Conservation (phyloP, 2,113 vertebrate species). For the Blennius ocellaris region DNA sequence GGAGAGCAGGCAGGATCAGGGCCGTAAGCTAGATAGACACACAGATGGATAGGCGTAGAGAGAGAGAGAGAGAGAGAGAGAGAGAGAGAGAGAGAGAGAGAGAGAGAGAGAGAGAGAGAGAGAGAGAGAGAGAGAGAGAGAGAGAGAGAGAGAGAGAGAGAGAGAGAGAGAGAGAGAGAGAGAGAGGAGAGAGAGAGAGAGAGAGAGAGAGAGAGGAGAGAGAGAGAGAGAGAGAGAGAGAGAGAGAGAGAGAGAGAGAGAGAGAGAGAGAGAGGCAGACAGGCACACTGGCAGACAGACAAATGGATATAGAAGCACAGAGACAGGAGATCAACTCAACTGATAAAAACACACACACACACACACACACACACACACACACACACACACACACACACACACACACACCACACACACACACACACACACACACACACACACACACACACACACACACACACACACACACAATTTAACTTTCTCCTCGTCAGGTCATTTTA, state of each 20-base stretch:
- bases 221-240: slow-evolving; percentile 18
- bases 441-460: too few relatives aligned
- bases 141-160: slow-evolving; percentile 11
- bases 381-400: too few relatives aligned
- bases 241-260: slow-evolving; percentile 7
- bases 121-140: slow-evolving; percentile 7
- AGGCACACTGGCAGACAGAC: slow-evolving; percentile 31
- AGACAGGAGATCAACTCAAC: slow-evolving; percentile 57
- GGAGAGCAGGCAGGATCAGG: slow-evolving; percentile 77
- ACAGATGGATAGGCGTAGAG: slow-evolving; percentile 64
- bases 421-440: background rate
- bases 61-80: slow-evolving; percentile 21
- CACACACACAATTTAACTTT: too few relatives aligned
- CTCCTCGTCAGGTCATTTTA: background rate
- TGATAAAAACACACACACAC: slow-evolving; percentile 20
- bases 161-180: slow-evolving; percentile 16
- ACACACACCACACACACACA: too few relatives aligned
- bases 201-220: slow-evolving; percentile 13
- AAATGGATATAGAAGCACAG: slow-evolving; percentile 37
- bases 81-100: slow-evolving; percentile 9
- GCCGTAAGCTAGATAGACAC: slow-evolving; percentile 73
- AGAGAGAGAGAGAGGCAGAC: slow-evolving; percentile 2
- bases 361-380: background rate
- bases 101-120: slow-evolving; percentile 20
- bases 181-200: slow-evolving; percentile 16